phyloP scores from a whole-genome alignment of 2,113 vertebrate species.

The Pyrgilauda ruficollis region DNA sequence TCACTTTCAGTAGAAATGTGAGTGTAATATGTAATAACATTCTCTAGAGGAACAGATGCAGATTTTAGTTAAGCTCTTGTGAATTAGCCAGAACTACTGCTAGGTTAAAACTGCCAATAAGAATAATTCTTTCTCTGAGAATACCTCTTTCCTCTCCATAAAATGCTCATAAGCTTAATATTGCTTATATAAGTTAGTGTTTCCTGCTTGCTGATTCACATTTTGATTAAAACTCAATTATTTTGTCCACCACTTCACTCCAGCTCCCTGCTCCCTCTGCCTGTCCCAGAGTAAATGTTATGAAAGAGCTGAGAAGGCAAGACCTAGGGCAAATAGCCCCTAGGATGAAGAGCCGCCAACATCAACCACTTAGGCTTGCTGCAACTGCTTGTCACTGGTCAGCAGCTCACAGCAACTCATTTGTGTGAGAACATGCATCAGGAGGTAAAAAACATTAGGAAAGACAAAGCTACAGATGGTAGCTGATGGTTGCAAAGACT shows the following conservation, averaged over 20 bases:
- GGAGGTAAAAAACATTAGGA: background rate
- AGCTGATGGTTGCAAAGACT: background rate
- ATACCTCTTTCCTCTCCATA: background rate
- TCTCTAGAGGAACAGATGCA: background rate
- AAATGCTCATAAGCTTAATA: background rate
- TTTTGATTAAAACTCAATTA: background rate
- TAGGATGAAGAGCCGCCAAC: background rate
- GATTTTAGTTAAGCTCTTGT: background rate
- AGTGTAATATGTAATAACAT: background rate
- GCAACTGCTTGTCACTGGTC: background rate
- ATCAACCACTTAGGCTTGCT: background rate
- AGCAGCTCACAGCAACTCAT: background rate
- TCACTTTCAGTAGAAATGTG: background rate
- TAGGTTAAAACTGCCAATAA: background rate
- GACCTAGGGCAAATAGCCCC: background rate
- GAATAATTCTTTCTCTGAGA: background rate
- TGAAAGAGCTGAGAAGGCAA: background rate
- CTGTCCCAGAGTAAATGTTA: background rate
- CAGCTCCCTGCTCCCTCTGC: background rate
- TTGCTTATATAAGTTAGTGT: background rate
- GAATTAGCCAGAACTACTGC: background rate
- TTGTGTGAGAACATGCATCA: background rate
- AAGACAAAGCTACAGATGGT: background rate
- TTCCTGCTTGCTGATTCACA: background rate
- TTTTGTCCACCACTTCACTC: background rate